Evolutionary conservation across 1,140 invertebrate species (phyloP), one percentile per base, ranked within the genome.

Genomic region (Carposina sasakii): DNA sequence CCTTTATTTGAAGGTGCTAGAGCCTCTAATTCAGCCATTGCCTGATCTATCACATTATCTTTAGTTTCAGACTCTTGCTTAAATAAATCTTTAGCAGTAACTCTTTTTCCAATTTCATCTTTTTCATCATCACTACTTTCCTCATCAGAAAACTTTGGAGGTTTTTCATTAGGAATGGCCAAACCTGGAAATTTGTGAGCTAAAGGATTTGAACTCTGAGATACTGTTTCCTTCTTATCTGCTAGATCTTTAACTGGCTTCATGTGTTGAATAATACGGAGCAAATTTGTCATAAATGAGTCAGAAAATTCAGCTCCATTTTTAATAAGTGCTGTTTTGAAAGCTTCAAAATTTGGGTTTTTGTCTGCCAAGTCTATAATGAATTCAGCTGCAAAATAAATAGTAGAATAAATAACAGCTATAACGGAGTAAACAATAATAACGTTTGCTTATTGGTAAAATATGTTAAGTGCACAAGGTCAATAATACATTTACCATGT

Each of bases 271-370:
- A 99, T 98, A 48, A 99, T 93, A 44, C 97, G 88, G 10, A 98
- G 86, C 1, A 99, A 85, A 82, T 97, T 99, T 5, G 93, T 91
- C 49, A 96, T 92, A 67, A 99, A 93, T 0, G 97, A 98, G 75
- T 99, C 97, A 0, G 94, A 93, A 77, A 96, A 96, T 76, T 98
- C 96, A 1, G 96, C 96, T 49, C 95, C 97, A 93, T 97, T 98
- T 85, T 98, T 92, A 1, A 90, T 60, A 4, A 99, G 83, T 0
- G 90, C 92, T 75, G 92, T 92, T 67, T 97, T 97, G 71, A 99
- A 99, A 2, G 85, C 84, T 9, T 97, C 94, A 82, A 96, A 94
- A 2, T 90, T 92, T 28, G 90, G 88, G 85, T 97, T 94, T 77
- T 96, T 92, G 52, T 96, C 93, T 2, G 97, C 94, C 54, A 99